Base-by-base conservation (phyloP, 30 jellyfish, hydroid and myxozoan genomes). In the Aurelia sp. region DNA sequence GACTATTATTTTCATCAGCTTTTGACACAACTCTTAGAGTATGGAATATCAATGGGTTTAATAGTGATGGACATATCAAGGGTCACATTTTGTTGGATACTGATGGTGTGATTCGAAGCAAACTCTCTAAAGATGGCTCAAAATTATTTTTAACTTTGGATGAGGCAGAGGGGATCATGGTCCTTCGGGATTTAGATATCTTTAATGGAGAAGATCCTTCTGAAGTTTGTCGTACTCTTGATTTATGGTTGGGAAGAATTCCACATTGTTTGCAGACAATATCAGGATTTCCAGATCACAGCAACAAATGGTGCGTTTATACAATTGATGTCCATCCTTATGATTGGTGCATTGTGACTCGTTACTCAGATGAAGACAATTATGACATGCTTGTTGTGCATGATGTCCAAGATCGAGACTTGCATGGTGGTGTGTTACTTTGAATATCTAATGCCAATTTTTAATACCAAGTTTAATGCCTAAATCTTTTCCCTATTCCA, bases 241-340 rank as follows among this genome's bases (percentile, higher is more conserved):
- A 61, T 12, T 8, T 7, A 8, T 44, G 55, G 16, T 18, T 35
- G 13, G 27, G 17, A 17, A 47, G 74, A 50, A 55, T 44, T 7
- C 63, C 78, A 70, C 81, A 92, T 41, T 73, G 90, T 48, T 19
- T 93, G 51, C 97, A 93, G 63, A 62, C 53, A 11, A 50, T 94
- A 19, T 17, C 61, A 44, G 90, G 69, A 19, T 94, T 86, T 67
- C 97, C 99, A 60, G 41, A 78, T 13, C 79, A 67, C 51, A 78
- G 89, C 18, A 71, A 73, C 17, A 80, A 93, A 10, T 91, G 97
- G 90, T 94, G 99, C 52, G 69, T 94, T 3, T 88, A 96, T 37
- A 88, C 99, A 8, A 72, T 88, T 35, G 93, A 84, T 59, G 90
- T 90, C 0, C 99, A 94, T 72, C 99, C 99, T 27, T 78, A 63